Evolutionary conservation across 2,888 invertebrate species (phyloP).

Genomic region (Hypercompe scribonia): DNA sequence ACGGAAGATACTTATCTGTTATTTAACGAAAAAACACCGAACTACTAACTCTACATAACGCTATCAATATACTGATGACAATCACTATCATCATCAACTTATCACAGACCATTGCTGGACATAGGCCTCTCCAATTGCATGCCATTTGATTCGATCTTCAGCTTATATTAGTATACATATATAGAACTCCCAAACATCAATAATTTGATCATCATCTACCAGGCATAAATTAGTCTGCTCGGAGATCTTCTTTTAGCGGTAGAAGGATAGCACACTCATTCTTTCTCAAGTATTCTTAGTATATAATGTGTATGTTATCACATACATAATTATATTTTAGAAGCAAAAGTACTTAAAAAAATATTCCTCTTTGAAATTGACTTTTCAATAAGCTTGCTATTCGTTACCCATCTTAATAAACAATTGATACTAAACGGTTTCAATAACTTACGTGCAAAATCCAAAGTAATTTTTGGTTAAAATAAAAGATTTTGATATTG

Average conservation of each 20-base stretch:
- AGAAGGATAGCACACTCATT: neutral
- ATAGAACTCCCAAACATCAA: neutral
- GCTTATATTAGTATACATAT: too few species aligned
- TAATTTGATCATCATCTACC: too few species aligned
- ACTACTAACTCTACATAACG: too few species aligned
- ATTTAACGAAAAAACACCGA: too few species aligned
- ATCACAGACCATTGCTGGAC: too few species aligned
- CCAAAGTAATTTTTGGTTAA: neutral
- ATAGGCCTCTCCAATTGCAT: too few species aligned
- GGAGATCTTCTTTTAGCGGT: neutral
- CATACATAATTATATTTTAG: neutral
- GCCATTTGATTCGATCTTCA: too few species aligned
- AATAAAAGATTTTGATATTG: neutral
- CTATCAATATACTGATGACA: neutral
- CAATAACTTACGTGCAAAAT: neutral
- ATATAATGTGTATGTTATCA: neutral
- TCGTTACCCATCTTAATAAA: neutral
- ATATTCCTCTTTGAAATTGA: neutral
- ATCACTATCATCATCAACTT: too few species aligned
- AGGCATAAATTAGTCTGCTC: too few species aligned
- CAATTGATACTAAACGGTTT: neutral
- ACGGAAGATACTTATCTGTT: too few species aligned
- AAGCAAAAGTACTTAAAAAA: neutral
- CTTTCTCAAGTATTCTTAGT: neutral
- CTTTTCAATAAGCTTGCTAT: neutral